Evolutionary conservation across 2,888 invertebrate genomes (phyloP).

Genomic region (Muscina levida): DNA sequence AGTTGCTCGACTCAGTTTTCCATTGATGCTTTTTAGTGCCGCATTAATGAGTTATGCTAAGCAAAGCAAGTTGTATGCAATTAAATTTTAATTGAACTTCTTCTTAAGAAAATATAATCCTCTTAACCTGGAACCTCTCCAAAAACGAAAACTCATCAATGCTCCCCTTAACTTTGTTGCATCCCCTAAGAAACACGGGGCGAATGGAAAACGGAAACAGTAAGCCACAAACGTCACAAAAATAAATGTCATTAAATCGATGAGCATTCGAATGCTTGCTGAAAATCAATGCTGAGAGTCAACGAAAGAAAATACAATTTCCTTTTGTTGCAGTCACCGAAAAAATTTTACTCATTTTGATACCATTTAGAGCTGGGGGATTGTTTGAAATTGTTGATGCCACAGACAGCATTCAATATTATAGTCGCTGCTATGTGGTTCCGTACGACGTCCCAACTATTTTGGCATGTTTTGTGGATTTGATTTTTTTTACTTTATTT

Average conservation of each 20-base stretch:
- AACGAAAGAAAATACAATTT: background rate
- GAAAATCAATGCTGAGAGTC: background rate
- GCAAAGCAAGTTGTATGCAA: too few relatives aligned
- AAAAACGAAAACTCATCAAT: background rate
- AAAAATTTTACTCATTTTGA: background rate
- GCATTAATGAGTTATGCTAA: too few relatives aligned
- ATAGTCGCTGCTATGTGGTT: too few relatives aligned
- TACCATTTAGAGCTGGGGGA: background rate
- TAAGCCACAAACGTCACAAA: constrained; percentile 31
- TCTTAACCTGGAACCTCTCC: background rate
- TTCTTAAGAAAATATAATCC: background rate
- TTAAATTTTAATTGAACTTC: background rate
- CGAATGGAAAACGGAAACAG: too few relatives aligned
- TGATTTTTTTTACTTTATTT: too few relatives aligned
- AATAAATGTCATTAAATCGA: constrained; percentile 37
- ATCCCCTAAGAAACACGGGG: too few relatives aligned
- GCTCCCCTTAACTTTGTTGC: background rate
- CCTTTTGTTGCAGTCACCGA: background rate
- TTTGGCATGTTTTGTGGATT: too few relatives aligned
- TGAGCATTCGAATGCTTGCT: constrained; percentile 4
- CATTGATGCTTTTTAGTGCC: too few relatives aligned
- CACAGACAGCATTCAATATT: too few relatives aligned
- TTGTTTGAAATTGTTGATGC: too few relatives aligned
- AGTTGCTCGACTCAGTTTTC: too few relatives aligned
- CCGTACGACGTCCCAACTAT: too few relatives aligned